Evolutionary conservation across 1,140 invertebrate species (phyloP), one percentile per base, ranked within the genome.

Genomic region (Steinernema feltiae): DNA sequence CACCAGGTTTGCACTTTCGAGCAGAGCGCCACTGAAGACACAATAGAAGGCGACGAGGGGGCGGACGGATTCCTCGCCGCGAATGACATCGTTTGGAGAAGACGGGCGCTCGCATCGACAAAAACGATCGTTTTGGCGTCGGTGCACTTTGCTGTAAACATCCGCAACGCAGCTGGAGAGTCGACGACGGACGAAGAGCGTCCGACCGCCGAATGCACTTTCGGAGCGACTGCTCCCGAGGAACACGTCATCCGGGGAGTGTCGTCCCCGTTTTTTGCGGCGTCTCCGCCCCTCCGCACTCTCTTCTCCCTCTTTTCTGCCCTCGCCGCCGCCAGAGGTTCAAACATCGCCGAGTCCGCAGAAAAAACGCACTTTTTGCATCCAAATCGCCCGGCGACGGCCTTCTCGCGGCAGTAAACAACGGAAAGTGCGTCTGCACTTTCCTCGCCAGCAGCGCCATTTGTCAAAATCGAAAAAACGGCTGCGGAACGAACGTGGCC

Each of bases 111-210:
- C 41, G 41, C n/a, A n/a, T n/a, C n/a, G n/a, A n/a, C 41, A 46
- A 46, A 46, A 46, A 46, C 41, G 41, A 46, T 46, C 41, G 41
- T 46, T 46, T 46, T 46, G 53, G 12, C 53, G 53, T 12, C 53
- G 35, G 53, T 63, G 53, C 53, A 63, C 53, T 63, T 63, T 63
- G 53, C 53, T 63, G 53, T 63, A 63, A 63, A 63, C 53, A 63
- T 41, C 35, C 35, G 35, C 35, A 18, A 21, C 53, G 24, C 12
- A 21, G 53, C 15, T 12, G 41, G 41, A 46, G 7, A 7, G 53
- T 27, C 53, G 53, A 7, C 53, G 53, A 41, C 24, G n/a, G n/a
- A n/a, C n/a, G n/a, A n/a, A n/a, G n/a, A n/a, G n/a, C n/a, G n/a
- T n/a, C n/a, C n/a, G n/a, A n/a, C n/a, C n/a, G n/a, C n/a, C 53